Evolutionary conservation across 2,888 invertebrate species (phyloP).

Genomic region (Tachina fera): DNA sequence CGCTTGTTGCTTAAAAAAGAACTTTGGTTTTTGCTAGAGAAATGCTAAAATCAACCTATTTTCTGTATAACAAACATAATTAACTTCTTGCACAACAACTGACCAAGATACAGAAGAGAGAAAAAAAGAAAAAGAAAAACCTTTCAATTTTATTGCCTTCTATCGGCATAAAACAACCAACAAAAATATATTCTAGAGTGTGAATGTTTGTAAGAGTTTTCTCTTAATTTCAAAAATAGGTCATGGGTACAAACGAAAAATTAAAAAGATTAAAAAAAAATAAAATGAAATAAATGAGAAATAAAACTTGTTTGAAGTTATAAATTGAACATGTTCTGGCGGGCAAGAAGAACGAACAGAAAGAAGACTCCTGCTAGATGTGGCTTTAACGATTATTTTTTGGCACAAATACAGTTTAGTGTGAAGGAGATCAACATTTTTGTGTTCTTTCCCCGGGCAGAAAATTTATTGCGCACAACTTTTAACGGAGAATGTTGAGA

Average conservation of each 20-base stretch:
- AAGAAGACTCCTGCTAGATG: constrained; percentile 58
- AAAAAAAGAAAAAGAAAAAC: constrained; percentile 14
- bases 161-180: background rate
- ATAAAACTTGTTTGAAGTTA: constrained; percentile 54
- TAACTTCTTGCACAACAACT: constrained; percentile 19
- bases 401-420: constrained; percentile 51
- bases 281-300: constrained; percentile 12
- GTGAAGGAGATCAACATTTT: constrained; percentile 62
- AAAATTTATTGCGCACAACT: constrained; percentile 12
- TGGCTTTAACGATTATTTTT: constrained; percentile 62
- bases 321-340: constrained; percentile 42
- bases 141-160: constrained; percentile 42
- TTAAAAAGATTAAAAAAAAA: constrained; percentile 16
- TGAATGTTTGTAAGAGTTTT: constrained; percentile 34
- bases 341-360: constrained; percentile 21
- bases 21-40: background rate
- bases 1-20: no score
- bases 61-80: constrained; percentile 7
- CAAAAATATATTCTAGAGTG: constrained; percentile 21
- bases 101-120: constrained; percentile 29
- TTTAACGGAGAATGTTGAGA: background rate
- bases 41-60: constrained; percentile 34
- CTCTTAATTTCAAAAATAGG: constrained; percentile 56
- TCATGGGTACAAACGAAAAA: constrained; percentile 52
- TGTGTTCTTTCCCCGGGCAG: background rate